Base-by-base conservation (phyloP, 2,113 vertebrate species). In the Oophaga pumilio region DNA sequence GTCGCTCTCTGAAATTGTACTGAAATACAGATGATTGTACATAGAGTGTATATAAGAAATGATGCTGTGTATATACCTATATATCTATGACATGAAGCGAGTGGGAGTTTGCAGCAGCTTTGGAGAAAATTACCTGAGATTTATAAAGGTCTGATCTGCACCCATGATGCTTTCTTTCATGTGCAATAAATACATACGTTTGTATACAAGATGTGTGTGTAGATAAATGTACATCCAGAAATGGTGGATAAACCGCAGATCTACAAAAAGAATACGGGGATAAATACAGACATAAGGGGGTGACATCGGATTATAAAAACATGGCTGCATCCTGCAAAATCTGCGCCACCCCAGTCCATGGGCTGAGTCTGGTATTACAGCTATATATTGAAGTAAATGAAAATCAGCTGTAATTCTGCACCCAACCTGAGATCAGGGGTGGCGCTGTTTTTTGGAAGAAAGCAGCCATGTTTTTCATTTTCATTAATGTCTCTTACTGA, bases 141-240 rank as follows among this genome's bases (percentile, higher is more conserved):
- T 91, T 87, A 90, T 94, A 89, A 90, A 6, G 89, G 91, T 76
- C 87, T 87, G 59, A 87, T 89, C 92, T 78, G 91, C 92, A 91
- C 90, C 68, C 57, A 90, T 82, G 76, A 91, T 59, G 91, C 92
- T 81, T 53, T 26, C 89, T 90, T 93, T 93, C 90, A 90, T 90
- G 94, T 95, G 94, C 95, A 96, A 95, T 96, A 96, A 96, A 96
- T 0, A 53, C 85, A 91, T 92, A 76, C 8, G 66, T 88, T 88
- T 88, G 71, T 84, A 76, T 68, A 69, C 52, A 74, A 57, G 22
- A 26, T 62, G 28, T 10, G 84, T 62, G 56, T 62, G 28, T 10
- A 64, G 20, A 50, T 82, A n/a, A 22, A 50, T 74, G 43, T 10
- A 18, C 6, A 1, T 28, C 43, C 28, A 73, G 15, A 43, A 8